phyloP scores from a whole-genome alignment of 1,140 invertebrate species.

The Neodiprion virginianus region DNA sequence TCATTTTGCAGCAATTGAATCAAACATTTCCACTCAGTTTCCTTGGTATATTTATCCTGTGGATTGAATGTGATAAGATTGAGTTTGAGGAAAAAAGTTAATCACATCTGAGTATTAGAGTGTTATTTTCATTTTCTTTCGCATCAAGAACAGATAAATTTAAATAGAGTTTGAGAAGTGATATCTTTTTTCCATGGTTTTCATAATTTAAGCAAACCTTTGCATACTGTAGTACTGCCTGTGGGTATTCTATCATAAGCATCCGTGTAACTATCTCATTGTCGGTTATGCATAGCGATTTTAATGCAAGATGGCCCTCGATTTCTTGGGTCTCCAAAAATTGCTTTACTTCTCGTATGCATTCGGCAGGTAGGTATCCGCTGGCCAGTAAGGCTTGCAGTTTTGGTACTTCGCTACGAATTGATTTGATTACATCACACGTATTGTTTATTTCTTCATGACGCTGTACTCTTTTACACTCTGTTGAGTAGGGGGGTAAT shows the following conservation, averaged over 20 bases:
- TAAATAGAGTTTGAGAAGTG: slow-evolving; percentile 8
- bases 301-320: slow-evolving; percentile 53
- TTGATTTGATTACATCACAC: slow-evolving; percentile 25
- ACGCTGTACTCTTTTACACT: slow-evolving; percentile 44
- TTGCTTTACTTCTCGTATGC: slow-evolving; percentile 53
- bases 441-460: slow-evolving; percentile 35
- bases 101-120: background rate
- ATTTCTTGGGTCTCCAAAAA: slow-evolving; percentile 55
- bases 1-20: slow-evolving; percentile 59
- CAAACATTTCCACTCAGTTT: slow-evolving; percentile 63
- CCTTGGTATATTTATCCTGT: slow-evolving; percentile 62
- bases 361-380: slow-evolving; percentile 53
- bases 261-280: slow-evolving; percentile 46
- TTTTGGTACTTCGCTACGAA: slow-evolving; percentile 51
- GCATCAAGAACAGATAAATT: slow-evolving; percentile 8
- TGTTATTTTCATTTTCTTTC: slow-evolving; percentile 4
- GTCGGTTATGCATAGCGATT: slow-evolving; percentile 47
- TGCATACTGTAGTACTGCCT: slow-evolving; percentile 64
- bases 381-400: slow-evolving; percentile 56
- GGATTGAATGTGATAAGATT: slow-evolving; percentile 28
- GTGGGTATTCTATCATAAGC: slow-evolving; percentile 64
- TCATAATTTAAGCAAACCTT: slow-evolving; percentile 56
- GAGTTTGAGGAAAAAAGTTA: slow-evolving; percentile 26
- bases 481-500: slow-evolving; percentile 57
- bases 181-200: background rate